Conservation (phyloP, 2,888 invertebrate genomes). For the Papilio elwesi region DNA sequence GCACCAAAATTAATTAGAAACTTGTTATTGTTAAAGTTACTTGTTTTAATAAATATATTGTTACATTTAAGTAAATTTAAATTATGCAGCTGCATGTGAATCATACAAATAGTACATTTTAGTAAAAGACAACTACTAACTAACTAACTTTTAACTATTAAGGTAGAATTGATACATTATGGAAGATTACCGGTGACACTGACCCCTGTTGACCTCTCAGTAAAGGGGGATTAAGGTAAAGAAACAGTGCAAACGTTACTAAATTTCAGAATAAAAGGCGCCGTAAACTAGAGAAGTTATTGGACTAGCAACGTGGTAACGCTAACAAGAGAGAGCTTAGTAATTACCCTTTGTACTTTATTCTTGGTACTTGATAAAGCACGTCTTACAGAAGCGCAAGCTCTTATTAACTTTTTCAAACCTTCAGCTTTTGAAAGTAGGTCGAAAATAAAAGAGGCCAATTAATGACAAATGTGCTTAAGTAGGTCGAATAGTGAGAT, state of each 20-base stretch:
- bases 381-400: background rate
- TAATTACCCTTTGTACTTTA: background rate
- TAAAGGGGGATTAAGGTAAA: background rate
- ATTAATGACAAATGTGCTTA: conserved; percentile 18
- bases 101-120: too few relatives aligned
- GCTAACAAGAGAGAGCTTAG: background rate
- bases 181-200: too few relatives aligned
- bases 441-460: conserved; percentile 23
- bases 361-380: background rate
- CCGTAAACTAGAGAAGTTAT: conserved; percentile 5
- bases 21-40: conserved; percentile 27
- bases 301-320: background rate
- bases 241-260: conserved; percentile 4
- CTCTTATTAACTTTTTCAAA: conserved; percentile 12
- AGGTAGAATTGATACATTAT: too few relatives aligned
- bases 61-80: background rate
- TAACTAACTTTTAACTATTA: too few relatives aligned
- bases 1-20: conserved; percentile 29
- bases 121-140: too few relatives aligned
- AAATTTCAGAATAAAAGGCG: background rate
- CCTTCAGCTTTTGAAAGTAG: conserved; percentile 22
- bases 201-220: too few relatives aligned
- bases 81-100: background rate
- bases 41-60: conserved; percentile 13
- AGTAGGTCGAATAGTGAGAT: conserved; percentile 31